A percentile compares a stretch with the other conserved stretches of the same genome.
phyloP scores from a whole-genome alignment of 2,888 invertebrate species.

The Hypsopygia costalis region DNA sequence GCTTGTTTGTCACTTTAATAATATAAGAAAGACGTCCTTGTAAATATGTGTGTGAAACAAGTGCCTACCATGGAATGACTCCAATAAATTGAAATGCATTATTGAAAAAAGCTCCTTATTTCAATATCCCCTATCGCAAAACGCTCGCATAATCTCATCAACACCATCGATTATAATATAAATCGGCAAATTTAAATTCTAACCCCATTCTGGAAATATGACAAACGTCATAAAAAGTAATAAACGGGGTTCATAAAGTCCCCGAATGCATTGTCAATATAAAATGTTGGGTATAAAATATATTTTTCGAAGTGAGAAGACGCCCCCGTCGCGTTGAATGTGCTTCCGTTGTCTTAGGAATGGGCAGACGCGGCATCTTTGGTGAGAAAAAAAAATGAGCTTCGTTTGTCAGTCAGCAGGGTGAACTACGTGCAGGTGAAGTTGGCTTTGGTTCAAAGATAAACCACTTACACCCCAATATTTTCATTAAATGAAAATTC shows the following conservation, averaged over 20 bases:
- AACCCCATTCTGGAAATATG: constrained; percentile 52
- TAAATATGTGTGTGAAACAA: too few species aligned
- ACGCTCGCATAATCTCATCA: constrained; percentile 33
- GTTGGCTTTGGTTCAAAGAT: too few species aligned
- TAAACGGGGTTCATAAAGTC: constrained; percentile 60
- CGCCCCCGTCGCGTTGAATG: constrained; percentile 39
- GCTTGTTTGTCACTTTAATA: too few species aligned
- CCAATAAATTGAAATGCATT: too few species aligned
- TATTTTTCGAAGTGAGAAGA: constrained; percentile 38
- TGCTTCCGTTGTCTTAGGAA: constrained; percentile 22
- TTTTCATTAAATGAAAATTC: too few species aligned
- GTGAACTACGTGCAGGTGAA: too few species aligned
- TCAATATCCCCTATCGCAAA: not conserved
- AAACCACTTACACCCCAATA: too few species aligned
- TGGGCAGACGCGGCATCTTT: constrained; percentile 16
- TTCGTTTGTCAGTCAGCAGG: too few species aligned
- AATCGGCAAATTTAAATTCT: constrained; percentile 63
- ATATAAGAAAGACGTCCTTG: too few species aligned
- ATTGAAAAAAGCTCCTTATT: not conserved
- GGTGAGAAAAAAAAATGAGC: too few species aligned
- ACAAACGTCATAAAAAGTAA: constrained; percentile 64
- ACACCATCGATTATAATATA: constrained; percentile 70
- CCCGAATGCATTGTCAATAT: constrained; percentile 49
- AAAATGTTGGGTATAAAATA: constrained; percentile 43
- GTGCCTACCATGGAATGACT: too few species aligned